Evolutionary conservation across 1,140 invertebrate species (phyloP), one percentile per base, ranked within the genome.

Genomic region (Caenorhabditis inopinata): DNA sequence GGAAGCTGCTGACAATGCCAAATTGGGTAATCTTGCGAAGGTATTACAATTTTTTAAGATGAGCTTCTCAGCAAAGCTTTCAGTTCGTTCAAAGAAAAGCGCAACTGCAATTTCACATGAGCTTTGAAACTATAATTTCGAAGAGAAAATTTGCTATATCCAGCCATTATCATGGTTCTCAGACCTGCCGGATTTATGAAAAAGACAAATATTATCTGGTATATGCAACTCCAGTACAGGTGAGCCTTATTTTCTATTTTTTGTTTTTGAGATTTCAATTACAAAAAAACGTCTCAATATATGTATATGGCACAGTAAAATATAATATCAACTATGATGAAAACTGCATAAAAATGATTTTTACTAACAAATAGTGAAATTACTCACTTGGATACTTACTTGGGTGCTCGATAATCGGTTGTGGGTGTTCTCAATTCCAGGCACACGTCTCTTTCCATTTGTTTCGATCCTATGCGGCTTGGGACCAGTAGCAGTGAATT

Each of bases 151-250:
- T 68, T 21, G 58, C 58, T 1, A 68, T 68, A n/a, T 68, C 58
- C 9, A 68, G 12, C 38, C 58, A 68, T n/a, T 68, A 68, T 16
- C 58, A 68, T 38, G 58, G 58, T 38, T 38, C 58, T 68, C 58
- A 68, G 9, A 38, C 58, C 1, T 68, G 58, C 23, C 58, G 58
- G n/a, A 18, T 68, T 18, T 18, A 38, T 21, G 58, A 68, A n/a
- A 68, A 68, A n/a, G 21, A 68, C 23, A 16, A 21, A 7, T 68
- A 68, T 42, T 38, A 68, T 21, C 21, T 68, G n/a, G 32, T 68
- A 5, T 68, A 68, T 12, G 58, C 35, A 38, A 68, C 58, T 18
- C 58, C 58, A 38, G n/a, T 68, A 11, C 58, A 68, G 12, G 58
- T 68, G 32, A 68, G 58, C 38, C 16, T 4, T n/a, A 51, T 51